Conservation (phyloP, 2,113 vertebrate genomes). For the Miniopterus natalensis region DNA sequence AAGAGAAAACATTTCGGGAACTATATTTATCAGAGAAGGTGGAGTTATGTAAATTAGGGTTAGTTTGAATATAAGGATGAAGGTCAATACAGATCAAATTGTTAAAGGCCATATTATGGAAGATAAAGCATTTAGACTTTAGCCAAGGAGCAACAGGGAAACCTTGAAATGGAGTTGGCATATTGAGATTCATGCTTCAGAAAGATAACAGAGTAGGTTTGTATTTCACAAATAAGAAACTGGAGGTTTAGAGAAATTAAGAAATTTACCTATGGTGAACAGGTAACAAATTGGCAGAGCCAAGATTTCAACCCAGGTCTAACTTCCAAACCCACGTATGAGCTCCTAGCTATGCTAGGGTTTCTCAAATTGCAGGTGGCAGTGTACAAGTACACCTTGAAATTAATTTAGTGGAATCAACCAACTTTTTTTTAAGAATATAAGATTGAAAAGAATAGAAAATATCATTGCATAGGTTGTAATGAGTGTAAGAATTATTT, state of each 20-base stretch:
- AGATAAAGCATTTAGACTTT: not conserved
- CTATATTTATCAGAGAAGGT: not conserved
- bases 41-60: not conserved
- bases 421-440: slow-evolving; percentile 38
- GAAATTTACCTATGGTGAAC: not conserved
- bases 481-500: slow-evolving; percentile 9
- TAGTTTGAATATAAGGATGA: not conserved
- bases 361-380: not conserved
- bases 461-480: not conserved
- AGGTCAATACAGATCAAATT: not conserved
- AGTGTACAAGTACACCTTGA: not conserved
- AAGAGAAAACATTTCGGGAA: not conserved
- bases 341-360: not conserved
- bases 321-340: not conserved
- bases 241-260: slow-evolving; percentile 15
- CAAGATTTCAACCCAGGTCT: not conserved
- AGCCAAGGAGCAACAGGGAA: not conserved
- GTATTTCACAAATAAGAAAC: slow-evolving; percentile 11
- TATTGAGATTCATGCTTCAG: not conserved
- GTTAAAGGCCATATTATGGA: not conserved
- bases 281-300: not conserved
- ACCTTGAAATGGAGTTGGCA: not conserved
- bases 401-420: not conserved
- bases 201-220: not conserved
- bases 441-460: not conserved